Conservation (phyloP, 2,113 vertebrate species). For the Lepisosteus oculatus region DNA sequence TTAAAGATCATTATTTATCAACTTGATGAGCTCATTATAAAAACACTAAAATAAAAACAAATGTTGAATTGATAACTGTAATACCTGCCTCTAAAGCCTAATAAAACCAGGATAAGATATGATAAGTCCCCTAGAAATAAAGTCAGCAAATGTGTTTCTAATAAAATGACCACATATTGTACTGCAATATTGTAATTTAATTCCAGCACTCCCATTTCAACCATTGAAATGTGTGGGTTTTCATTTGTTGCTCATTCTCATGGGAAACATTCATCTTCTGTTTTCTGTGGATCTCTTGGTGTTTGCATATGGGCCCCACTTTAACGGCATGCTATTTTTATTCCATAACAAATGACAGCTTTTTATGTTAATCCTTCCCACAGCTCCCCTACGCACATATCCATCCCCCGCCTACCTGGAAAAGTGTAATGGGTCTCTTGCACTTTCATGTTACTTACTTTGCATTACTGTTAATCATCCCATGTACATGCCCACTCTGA, state of each 20-base stretch:
- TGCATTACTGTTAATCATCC: background rate
- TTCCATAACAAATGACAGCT: background rate
- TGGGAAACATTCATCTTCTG: background rate
- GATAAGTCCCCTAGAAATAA: background rate
- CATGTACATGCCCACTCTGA: background rate
- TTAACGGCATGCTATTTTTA: slow-evolving; percentile 5
- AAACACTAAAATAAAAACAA: background rate
- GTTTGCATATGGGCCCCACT: background rate
- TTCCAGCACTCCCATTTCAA: background rate
- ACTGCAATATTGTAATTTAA: background rate
- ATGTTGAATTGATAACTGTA: background rate
- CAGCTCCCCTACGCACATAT: background rate
- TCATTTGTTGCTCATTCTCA: slow-evolving; percentile 2
- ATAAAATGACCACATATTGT: slow-evolving; percentile 1
- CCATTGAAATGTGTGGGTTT: background rate
- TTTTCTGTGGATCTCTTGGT: background rate
- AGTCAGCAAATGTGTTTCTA: background rate
- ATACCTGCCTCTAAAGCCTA: background rate
- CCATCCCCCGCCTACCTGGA: background rate
- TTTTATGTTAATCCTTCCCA: background rate
- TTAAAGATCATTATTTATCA: too few species aligned
- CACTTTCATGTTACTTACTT: background rate
- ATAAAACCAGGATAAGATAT: background rate
- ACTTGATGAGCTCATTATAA: too few species aligned
- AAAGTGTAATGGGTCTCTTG: background rate